phyloP scores from a whole-genome alignment of 2,888 invertebrate species.

The Latrodectus hesperus region DNA sequence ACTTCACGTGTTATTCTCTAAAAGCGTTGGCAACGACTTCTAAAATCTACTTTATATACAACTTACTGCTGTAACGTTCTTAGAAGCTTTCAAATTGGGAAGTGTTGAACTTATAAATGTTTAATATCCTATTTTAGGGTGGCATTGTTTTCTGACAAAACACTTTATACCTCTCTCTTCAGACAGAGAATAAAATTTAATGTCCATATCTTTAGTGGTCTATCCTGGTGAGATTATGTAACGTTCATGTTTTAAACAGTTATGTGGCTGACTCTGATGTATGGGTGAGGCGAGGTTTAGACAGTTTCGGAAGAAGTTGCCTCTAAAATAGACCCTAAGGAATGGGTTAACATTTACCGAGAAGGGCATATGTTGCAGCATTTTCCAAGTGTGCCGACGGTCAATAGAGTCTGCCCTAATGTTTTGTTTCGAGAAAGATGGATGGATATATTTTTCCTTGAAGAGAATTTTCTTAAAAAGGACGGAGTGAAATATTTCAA shows the following conservation, averaged over 20 bases:
- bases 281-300: not conserved
- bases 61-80: not conserved
- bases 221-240: not conserved
- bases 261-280: not conserved
- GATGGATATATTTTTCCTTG: too few relatives aligned
- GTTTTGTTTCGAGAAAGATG: too few relatives aligned
- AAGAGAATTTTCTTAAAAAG: too few relatives aligned
- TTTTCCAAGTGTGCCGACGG: too few relatives aligned
- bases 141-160: constrained; percentile 49
- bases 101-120: constrained; percentile 42
- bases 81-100: not conserved
- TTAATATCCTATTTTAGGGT: constrained; percentile 44
- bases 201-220: not conserved
- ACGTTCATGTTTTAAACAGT: not conserved
- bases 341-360: not conserved
- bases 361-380: too few relatives aligned
- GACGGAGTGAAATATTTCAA: too few relatives aligned
- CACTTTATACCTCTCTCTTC: constrained; percentile 16
- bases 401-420: too few relatives aligned
- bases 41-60: constrained; percentile 3
- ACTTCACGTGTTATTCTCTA: not conserved
- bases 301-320: not conserved
- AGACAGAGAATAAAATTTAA: not conserved
- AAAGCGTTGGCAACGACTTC: not conserved
- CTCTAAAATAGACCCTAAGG: not conserved